phyloP scores from a whole-genome alignment of 2,888 invertebrate species.

The Eupithecia inturbata region DNA sequence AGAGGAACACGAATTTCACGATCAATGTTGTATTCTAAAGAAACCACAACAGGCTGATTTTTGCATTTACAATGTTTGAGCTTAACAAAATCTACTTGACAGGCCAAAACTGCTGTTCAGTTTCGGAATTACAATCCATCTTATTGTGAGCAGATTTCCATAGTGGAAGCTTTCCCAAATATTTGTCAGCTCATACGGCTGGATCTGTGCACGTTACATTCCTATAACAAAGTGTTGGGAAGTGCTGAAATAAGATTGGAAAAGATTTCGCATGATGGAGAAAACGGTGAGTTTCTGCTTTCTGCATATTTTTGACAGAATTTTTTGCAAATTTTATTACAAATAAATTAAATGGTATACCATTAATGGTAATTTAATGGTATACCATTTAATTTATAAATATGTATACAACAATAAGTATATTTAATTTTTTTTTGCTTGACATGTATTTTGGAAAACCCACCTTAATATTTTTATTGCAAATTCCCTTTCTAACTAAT shows the following conservation, averaged over 20 bases:
- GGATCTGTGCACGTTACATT: constrained; percentile 80
- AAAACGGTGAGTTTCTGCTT: constrained; percentile 60
- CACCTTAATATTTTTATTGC: too few relatives aligned
- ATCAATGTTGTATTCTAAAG: background rate
- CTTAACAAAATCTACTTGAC: constrained; percentile 29
- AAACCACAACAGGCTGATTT: background rate
- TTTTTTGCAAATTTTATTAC: too few relatives aligned
- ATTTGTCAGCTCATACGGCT: constrained; percentile 89
- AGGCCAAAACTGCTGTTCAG: constrained; percentile 87
- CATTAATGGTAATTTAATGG: too few relatives aligned
- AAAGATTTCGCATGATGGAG: constrained; percentile 69
- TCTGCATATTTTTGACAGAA: background rate
- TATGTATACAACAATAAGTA: too few relatives aligned
- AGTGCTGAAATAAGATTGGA: constrained; percentile 57
- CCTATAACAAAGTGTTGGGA: constrained; percentile 68
- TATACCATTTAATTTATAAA: too few relatives aligned
- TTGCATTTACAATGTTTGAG: background rate
- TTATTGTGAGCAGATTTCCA: constrained; percentile 91
- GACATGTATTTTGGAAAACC: too few relatives aligned
- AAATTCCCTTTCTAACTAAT: too few relatives aligned
- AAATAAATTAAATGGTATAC: too few relatives aligned
- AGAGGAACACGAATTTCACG: background rate
- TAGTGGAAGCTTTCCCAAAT: constrained; percentile 93
- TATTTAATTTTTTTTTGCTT: too few relatives aligned
- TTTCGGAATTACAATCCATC: constrained; percentile 86